phyloP scores from a whole-genome alignment of 2,797 vertebrate genomes.

The Lindbergichthys nudifrons region DNA sequence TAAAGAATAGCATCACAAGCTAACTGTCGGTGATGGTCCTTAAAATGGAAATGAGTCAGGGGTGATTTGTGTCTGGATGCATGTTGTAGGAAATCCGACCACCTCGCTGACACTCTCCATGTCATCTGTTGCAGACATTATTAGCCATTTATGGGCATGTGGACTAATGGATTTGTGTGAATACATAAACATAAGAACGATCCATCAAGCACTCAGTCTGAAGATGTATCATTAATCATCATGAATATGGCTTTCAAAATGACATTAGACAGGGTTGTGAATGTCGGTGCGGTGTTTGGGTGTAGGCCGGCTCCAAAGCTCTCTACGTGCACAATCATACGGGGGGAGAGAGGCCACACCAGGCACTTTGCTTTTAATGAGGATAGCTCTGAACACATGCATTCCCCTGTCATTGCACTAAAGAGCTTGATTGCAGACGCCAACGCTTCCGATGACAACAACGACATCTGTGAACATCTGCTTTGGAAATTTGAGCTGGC shows the following conservation, averaged over 20 bases:
- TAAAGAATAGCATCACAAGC: background rate
- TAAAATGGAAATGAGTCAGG: background rate
- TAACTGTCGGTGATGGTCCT: background rate
- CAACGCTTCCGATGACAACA: constrained; percentile 68
- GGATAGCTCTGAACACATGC: constrained; percentile 59
- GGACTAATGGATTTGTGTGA: constrained; percentile 56
- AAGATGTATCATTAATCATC: constrained; percentile 62
- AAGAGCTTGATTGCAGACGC: constrained; percentile 77
- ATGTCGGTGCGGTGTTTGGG: constrained; percentile 26
- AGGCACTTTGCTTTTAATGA: constrained; percentile 75
- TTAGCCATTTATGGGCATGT: constrained; percentile 47
- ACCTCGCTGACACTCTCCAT: background rate
- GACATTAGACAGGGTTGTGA: constrained; percentile 34
- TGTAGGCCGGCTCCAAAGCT: constrained; percentile 26
- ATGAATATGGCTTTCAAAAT: constrained; percentile 47
- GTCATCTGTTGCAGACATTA: constrained; percentile 49
- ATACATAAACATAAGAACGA: constrained; percentile 56
- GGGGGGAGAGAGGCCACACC: constrained; percentile 46
- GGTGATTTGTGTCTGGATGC: background rate
- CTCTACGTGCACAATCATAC: constrained; percentile 42
- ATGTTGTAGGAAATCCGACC: constrained; percentile 11
- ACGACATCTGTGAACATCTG: constrained; percentile 82
- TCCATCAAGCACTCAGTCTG: constrained; percentile 54
- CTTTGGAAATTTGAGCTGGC: constrained; percentile 78
- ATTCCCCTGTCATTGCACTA: constrained; percentile 65